Conservation (phyloP, 92 coral and sea anemone species). For the Blastomussa wellsi region DNA sequence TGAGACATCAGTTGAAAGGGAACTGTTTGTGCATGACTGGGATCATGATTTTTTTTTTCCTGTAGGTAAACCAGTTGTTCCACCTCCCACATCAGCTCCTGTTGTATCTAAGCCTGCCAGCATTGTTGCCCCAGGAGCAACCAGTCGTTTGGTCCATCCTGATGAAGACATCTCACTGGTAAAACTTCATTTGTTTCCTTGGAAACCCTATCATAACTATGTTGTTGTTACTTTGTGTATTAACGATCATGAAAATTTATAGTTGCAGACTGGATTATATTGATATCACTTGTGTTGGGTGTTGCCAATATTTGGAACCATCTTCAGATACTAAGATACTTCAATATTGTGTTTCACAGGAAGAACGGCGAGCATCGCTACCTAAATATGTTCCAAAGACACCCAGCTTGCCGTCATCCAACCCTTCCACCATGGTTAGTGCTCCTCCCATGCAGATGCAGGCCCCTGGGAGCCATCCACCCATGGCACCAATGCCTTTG, state of each 20-base stretch:
- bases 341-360: constrained; percentile 52
- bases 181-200: not conserved
- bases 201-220: not conserved
- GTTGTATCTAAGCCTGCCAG: constrained; percentile 85
- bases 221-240: not conserved
- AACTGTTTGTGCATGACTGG: no score
- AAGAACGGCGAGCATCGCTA: constrained; percentile 86
- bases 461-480: constrained; percentile 67
- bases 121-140: constrained; percentile 95
- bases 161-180: constrained; percentile 98
- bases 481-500: constrained; percentile 49
- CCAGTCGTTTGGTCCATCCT: constrained; percentile 95
- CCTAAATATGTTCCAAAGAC: constrained; percentile 86
- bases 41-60: not conserved
- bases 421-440: constrained; percentile 64
- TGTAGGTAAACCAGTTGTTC: constrained; percentile 68
- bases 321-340: not conserved
- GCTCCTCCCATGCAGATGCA: constrained; percentile 64
- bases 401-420: constrained; percentile 82
- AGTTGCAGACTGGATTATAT: not conserved
- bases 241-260: no score
- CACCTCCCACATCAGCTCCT: constrained; percentile 63
- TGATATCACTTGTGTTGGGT: not conserved
- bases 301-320: not conserved
- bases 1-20: no score